phyloP scores from a whole-genome alignment of 2,113 vertebrate genomes.

The Emberiza fucata region DNA sequence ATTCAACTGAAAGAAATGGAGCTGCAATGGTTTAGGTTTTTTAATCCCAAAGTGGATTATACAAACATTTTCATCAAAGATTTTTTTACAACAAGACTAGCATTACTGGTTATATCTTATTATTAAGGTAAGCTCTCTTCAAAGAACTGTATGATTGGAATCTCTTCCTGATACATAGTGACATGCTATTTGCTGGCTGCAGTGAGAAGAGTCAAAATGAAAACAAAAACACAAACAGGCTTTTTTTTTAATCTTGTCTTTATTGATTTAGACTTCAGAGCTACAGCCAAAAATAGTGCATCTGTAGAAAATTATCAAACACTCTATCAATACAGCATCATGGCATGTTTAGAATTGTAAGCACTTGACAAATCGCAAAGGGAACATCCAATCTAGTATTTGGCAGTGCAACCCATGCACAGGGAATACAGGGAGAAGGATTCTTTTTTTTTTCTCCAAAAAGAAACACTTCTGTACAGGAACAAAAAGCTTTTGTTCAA shows the following conservation, averaged over 20 bases:
- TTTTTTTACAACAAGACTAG: neutral
- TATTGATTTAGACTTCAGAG: slow-evolving; percentile 69
- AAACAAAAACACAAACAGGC: slow-evolving; percentile 50
- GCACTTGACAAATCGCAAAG: slow-evolving; percentile 11
- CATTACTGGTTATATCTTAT: slow-evolving; percentile 44
- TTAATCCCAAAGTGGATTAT: slow-evolving; percentile 43
- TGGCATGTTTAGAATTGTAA: slow-evolving; percentile 19
- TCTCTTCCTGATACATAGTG: slow-evolving; percentile 46
- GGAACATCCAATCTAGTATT: slow-evolving; percentile 18
- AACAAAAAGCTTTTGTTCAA: neutral
- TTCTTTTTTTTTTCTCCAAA: neutral
- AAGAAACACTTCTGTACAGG: neutral
- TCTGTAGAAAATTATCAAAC: slow-evolving; percentile 62
- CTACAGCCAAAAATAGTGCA: slow-evolving; percentile 60
- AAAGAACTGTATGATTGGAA: slow-evolving; percentile 56
- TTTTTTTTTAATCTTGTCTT: slow-evolving; percentile 35
- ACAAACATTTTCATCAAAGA: slow-evolving; percentile 54
- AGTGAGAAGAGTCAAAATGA: slow-evolving; percentile 18
- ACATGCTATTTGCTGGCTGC: slow-evolving; percentile 54
- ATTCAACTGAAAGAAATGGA: slow-evolving; percentile 4
- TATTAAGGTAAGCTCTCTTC: slow-evolving; percentile 67
- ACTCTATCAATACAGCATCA: slow-evolving; percentile 41
- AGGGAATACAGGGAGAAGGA: neutral
- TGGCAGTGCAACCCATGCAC: neutral
- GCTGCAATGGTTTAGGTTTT: neutral